Base-by-base conservation (phyloP, 2,113 vertebrate genomes). In the Scomber scombrus region DNA sequence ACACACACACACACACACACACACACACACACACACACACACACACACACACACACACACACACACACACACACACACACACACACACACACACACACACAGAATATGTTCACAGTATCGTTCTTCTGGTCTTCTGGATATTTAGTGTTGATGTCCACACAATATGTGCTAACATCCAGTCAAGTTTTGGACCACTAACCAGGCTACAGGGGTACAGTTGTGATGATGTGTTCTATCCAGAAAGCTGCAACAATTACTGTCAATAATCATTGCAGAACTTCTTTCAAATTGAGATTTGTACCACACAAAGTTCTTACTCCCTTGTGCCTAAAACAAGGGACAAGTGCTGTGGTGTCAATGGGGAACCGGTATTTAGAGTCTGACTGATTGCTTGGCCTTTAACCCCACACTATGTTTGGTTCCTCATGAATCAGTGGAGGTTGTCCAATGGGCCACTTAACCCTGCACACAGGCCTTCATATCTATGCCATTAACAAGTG, bases 401-500 rank as follows among this genome's bases (percentile, higher is more conserved):
- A 58, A 67, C 43, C 52, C 12, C 19, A 12, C 19, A 70, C 34
- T 57, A 19, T 83, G 43, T 77, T 56, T 80, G 5, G 29, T 57
- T 23, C 3, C 51, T 66, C 29, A 31, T 23, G 67, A 68, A 54
- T 50, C 14, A 34, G 19, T 54, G 50, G 67, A 74, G 45, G 45
- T 68, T 21, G 56, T 80, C 40, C 55, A 65, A 47, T 4, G 4
- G 21, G 6, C 57, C 40, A 73, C 63, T 75, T 72, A 78, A 82
- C 54, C 52, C 46, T n/a, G 0, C 69, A 19, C 76, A 75, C 66
- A 40, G 45, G 54, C n/a, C 18, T 18, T 61, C 50, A 68, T 58
- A 71, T 84, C 46, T 61, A 3, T 57, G 50, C 70, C 55, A 73
- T 82, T 71, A 81, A 68, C 54, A 62, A 6, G 15, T 66, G 21